A percentile compares a stretch with the other conserved stretches of the same genome.
Evolutionary conservation across 1,140 invertebrate species (phyloP).

Genomic region (Trachymyrmex cornetzi): DNA sequence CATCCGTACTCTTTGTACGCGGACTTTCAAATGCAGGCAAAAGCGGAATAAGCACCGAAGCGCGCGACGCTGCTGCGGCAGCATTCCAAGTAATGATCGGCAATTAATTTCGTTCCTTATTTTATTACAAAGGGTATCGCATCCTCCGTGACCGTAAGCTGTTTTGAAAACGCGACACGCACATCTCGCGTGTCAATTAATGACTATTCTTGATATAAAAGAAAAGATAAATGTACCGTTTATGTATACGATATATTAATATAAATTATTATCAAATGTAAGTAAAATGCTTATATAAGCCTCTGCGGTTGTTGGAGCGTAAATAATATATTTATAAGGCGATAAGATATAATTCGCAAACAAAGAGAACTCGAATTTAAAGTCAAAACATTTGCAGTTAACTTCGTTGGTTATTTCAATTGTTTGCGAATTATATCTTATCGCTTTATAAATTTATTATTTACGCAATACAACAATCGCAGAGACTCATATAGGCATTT

Average conservation of each 20-base stretch:
- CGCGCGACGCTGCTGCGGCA: slow-evolving; percentile 59
- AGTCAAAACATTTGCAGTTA: no score
- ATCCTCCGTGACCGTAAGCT: slow-evolving; percentile 20
- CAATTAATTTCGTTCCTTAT: slow-evolving; percentile 66
- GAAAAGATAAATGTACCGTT: neutral
- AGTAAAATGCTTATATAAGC: no score
- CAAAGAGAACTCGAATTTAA: no score
- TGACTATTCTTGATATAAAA: slow-evolving; percentile 6
- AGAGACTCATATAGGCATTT: no score
- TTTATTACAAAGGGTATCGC: slow-evolving; percentile 48
- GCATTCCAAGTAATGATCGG: slow-evolving; percentile 57
- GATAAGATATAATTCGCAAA: no score
- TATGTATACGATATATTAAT: no score
- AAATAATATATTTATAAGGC: no score
- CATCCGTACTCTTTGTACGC: slow-evolving; percentile 64
- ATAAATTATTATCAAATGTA: neutral
- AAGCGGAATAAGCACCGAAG: slow-evolving; percentile 63
- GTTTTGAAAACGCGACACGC: slow-evolving; percentile 41
- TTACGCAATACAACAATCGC: no score
- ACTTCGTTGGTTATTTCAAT: no score
- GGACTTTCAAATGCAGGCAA: slow-evolving; percentile 50
- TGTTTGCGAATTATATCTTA: no score
- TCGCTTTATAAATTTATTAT: no score
- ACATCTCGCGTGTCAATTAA: slow-evolving; percentile 50
- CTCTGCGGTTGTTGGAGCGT: no score